These are phyloP conservation scores for Icerya purchasi DNA, from an alignment of 2,888 invertebrate genomes.

Conservation along the genomic window DNA sequence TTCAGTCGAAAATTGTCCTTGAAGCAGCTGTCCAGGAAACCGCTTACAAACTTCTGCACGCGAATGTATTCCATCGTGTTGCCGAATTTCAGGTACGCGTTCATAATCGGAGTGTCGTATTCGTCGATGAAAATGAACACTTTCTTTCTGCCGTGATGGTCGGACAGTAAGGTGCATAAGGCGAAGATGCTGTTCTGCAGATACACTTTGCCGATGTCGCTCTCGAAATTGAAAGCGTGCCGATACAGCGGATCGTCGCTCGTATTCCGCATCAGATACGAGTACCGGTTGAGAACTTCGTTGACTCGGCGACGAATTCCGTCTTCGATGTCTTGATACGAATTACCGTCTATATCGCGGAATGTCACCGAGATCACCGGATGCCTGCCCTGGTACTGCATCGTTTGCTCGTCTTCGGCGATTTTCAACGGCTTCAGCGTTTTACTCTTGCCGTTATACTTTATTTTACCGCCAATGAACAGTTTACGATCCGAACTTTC, in stretches of 20 bases:
- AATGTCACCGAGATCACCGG: background rate
- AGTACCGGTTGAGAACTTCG: background rate
- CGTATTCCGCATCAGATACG: background rate
- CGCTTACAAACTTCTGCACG: background rate
- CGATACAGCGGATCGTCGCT: background rate
- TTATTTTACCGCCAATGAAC: background rate
- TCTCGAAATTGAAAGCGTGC: background rate
- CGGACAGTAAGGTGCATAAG: background rate
- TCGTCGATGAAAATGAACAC: background rate
- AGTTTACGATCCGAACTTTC: background rate
- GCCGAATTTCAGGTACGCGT: background rate
- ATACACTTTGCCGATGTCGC: background rate
- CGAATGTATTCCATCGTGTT: background rate
- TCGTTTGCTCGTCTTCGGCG: background rate
- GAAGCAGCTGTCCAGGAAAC: background rate
- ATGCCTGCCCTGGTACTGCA: background rate
- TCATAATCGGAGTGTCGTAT: background rate
- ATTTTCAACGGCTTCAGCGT: background rate
- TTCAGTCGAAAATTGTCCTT: background rate
- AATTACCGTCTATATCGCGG: background rate
- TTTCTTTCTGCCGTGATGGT: background rate
- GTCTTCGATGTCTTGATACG: background rate
- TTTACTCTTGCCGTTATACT: background rate
- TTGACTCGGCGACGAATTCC: background rate
- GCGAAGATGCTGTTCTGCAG: background rate